These are phyloP conservation scores for Dasypogon diadema DNA, from an alignment of 2,888 invertebrate species.

Conservation along the genomic window DNA sequence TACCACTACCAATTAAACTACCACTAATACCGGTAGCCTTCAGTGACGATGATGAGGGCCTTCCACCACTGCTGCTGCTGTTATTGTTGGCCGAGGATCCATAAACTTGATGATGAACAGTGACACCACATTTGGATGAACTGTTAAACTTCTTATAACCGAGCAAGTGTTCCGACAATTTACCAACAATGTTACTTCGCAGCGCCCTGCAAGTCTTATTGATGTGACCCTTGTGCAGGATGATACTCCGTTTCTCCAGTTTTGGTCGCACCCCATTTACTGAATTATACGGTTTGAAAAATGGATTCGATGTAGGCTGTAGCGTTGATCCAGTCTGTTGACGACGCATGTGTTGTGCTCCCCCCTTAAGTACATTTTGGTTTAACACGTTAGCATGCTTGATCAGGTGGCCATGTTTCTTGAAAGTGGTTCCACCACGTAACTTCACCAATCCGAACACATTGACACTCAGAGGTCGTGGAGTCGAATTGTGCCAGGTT, in stretches of 20 bases:
- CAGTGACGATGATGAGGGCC: not conserved
- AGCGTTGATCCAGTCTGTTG: not conserved
- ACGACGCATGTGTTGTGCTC: not conserved
- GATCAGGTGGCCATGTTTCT: conserved; percentile 34
- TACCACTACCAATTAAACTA: not conserved
- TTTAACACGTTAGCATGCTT: not conserved
- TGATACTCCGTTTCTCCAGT: conserved; percentile 23
- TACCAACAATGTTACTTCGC: conserved; percentile 31
- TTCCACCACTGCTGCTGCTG: not conserved
- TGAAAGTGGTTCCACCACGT: conserved; percentile 48
- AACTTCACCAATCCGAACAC: conserved; percentile 51
- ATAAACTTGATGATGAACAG: not conserved
- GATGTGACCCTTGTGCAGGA: conserved; percentile 25
- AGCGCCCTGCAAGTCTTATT: conserved; percentile 14
- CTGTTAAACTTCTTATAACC: conserved; percentile 33
- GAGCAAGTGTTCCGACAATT: conserved; percentile 34
- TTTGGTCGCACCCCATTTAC: not conserved
- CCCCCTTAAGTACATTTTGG: not conserved
- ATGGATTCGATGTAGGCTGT: not conserved
- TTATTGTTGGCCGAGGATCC: not conserved
- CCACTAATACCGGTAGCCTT: not conserved
- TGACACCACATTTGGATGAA: not conserved
- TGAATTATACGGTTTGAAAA: not conserved
- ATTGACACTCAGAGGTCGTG: conserved; percentile 50
- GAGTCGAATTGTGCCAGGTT: conserved; percentile 49